These are phyloP conservation scores for Drosophila atroscutellata DNA, from an alignment of 2,888 invertebrate species.

Conservation along the genomic window DNA sequence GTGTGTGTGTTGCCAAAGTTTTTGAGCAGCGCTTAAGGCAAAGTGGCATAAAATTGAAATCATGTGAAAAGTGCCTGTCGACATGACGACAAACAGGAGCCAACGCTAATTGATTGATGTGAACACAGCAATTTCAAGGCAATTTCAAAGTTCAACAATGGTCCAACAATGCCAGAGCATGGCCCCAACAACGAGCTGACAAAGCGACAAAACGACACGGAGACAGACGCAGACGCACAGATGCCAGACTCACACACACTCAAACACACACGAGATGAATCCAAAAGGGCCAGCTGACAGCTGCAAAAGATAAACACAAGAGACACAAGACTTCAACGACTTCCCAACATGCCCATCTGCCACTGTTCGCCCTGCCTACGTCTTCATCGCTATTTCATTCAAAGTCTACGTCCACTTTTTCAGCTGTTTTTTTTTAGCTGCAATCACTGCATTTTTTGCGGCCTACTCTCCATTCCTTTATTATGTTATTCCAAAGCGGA, in stretches of 20 bases:
- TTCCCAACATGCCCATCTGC: constrained; percentile 4
- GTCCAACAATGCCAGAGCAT: constrained; percentile 48
- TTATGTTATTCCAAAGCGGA: background rate
- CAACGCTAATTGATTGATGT: constrained; percentile 76
- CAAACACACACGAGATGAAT: constrained; percentile 33
- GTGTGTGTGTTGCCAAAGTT: constrained; percentile 20
- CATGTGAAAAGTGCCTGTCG: constrained; percentile 58
- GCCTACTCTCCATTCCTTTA: background rate
- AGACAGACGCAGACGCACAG: constrained; percentile 33
- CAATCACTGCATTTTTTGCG: constrained; percentile 37
- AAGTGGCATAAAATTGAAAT: constrained; percentile 58
- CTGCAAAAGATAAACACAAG: constrained; percentile 70
- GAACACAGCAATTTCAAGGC: constrained; percentile 76
- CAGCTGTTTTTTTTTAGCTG: constrained; percentile 14
- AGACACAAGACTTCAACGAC: constrained; percentile 14
- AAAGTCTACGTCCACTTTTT: background rate
- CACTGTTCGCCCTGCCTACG: background rate
- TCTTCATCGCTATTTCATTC: constrained; percentile 8
- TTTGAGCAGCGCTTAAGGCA: constrained; percentile 47
- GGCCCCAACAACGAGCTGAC: constrained; percentile 19
- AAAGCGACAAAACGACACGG: background rate
- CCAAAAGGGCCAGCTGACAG: constrained; percentile 62
- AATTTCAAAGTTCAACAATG: constrained; percentile 77
- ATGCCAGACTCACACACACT: constrained; percentile 37
- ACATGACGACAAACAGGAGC: constrained; percentile 47